Conservation (phyloP, 2,113 vertebrate species). For the Oreochromis niloticus region DNA sequence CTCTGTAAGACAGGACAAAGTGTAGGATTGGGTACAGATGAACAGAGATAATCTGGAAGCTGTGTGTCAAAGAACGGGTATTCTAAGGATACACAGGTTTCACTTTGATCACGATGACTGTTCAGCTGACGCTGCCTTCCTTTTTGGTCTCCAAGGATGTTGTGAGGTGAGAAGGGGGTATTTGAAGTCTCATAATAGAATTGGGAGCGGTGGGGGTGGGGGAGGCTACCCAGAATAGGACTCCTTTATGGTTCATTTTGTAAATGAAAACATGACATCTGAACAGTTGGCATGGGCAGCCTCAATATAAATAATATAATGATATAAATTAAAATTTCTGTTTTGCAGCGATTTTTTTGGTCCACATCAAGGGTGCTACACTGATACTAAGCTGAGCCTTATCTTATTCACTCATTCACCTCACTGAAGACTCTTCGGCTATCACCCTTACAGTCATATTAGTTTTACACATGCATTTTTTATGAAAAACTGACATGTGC, state of each 20-base stretch:
- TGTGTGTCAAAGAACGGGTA: constrained; percentile 8
- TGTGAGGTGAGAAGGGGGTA: neutral
- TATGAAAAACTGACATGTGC: neutral
- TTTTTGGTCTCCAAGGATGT: constrained; percentile 38
- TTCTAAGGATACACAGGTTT: constrained; percentile 36
- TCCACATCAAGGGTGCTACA: neutral
- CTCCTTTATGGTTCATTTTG: neutral
- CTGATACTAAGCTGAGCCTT: neutral
- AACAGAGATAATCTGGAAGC: constrained; percentile 36
- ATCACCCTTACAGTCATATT: neutral
- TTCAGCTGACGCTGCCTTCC: constrained; percentile 21
- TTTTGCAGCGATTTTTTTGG: neutral
- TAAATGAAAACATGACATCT: neutral
- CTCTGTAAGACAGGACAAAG: constrained; percentile 59
- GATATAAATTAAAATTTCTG: neutral
- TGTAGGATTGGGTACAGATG: constrained; percentile 47
- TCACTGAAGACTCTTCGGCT: neutral
- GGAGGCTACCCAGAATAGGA: neutral
- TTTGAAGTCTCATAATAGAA: constrained; percentile 20
- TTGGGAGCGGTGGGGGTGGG: neutral
- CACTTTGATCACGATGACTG: constrained; percentile 62
- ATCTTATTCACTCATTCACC: neutral
- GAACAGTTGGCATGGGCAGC: neutral
- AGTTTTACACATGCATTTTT: neutral
- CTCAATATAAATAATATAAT: neutral